These are phyloP conservation scores for Oscheius sp. DNA, from an alignment of 1,140 invertebrate species.

Conservation along the genomic window DNA sequence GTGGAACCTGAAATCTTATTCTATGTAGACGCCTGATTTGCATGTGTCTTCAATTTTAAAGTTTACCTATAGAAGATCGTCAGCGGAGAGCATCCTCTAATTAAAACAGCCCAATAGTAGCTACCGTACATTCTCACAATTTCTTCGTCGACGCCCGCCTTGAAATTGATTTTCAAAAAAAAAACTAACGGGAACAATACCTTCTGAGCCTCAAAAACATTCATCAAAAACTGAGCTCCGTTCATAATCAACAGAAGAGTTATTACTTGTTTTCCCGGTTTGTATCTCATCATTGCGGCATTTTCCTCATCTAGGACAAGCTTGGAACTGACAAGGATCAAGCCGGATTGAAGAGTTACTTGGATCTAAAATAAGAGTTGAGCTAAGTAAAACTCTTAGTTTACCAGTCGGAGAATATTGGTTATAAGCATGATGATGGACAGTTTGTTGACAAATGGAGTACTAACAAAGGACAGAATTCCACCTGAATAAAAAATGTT, in stretches of 20 bases:
- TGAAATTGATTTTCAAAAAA: background rate
- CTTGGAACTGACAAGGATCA: conserved; percentile 15
- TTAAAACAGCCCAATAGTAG: conserved; percentile 31
- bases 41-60: background rate
- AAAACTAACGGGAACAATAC: background rate
- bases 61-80: conserved; percentile 35
- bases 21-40: background rate
- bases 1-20: conserved; percentile 38
- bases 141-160: conserved; percentile 32
- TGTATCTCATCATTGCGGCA: conserved; percentile 23
- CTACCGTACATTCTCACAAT: conserved; percentile 31
- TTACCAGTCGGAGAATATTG: conserved; percentile 26
- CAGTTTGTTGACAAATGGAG: background rate
- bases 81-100: conserved; percentile 32
- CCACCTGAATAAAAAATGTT: conserved; percentile 14
- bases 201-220: conserved; percentile 38
- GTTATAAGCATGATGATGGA: conserved; percentile 25
- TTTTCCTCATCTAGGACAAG: conserved; percentile 13
- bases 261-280: conserved; percentile 37
- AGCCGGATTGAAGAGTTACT: conserved; percentile 32
- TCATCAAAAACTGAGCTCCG: conserved; percentile 30
- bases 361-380: conserved; percentile 4
- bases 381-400: background rate
- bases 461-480: conserved; percentile 30
- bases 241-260: conserved; percentile 36